Base-by-base conservation (phyloP, 1,140 invertebrate species). In the Tetramorium simillimum region DNA sequence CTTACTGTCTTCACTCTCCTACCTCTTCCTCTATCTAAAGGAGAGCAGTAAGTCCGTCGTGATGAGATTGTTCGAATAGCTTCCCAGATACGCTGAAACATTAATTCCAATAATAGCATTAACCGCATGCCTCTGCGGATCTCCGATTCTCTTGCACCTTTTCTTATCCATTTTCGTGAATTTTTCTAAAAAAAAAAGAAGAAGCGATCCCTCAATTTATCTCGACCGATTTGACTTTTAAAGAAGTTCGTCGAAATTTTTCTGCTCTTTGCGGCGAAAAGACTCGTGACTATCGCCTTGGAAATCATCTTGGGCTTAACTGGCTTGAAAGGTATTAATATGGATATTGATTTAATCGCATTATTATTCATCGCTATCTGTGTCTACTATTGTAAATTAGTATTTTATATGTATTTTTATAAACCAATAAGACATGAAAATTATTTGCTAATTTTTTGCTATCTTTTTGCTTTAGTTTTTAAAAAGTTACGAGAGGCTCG, bases 91-190 rank as follows among this genome's bases (percentile, higher is more conserved):
- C 46, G 70, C 10, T 88, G 51, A 85, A 88, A 86, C 86, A 82
- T 88, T 88, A 88, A 88, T 90, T 88, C 60, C 82, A 73, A 91
- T 90, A 90, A 91, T 88, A 84, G 76, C 76, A 88, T 90, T 90
- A 90, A 82, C 85, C 76, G 53, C 76, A 40, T 81, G 49, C 46
- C 84, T 58, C 46, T 37, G 46, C 53, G 43, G 28, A 49, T 12
- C 56, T 24, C 69, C 24, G 46, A 16, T 14, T 43, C 43, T 40
- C 84, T 58, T 53, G 37, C 43, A 21, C 33, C 33, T 60, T 69
- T 21, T 10, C 9, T 56, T 46, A 80, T 80, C 4, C 10, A 49
- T 62, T 70, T 60, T 60, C 51, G 10, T 16, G 14, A 84, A 60
- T 73, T 84, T 84, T 67, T 24, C 46, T 33, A 14, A 46, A 33